Evolutionary conservation across 23 tunicate species (phyloP).

Genomic region (Halocynthia aurantium): DNA sequence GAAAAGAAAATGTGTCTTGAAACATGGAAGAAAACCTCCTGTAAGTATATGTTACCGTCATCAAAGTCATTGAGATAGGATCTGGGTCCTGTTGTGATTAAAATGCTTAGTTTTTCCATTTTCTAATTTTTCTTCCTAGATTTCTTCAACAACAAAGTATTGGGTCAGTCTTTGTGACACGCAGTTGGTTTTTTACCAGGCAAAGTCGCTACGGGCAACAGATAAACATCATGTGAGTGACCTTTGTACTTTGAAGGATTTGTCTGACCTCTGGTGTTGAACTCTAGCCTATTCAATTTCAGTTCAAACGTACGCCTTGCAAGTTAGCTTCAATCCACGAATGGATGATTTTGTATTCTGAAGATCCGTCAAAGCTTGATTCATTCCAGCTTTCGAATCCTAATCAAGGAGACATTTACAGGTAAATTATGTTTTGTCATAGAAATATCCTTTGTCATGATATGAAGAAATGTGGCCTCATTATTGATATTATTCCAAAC

Average conservation of each 20-base stretch:
- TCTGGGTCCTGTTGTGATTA: not conserved
- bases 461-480: no score
- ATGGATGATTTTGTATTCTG: conserved; percentile 73
- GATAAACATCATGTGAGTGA: conserved; percentile 62
- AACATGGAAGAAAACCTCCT: conserved; percentile 69
- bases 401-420: conserved; percentile 65
- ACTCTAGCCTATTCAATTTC: not conserved
- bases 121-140: conserved; percentile 16
- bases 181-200: conserved; percentile 47
- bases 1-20: conserved; percentile 58
- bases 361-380: conserved; percentile 37
- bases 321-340: conserved; percentile 47
- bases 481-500: no score
- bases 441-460: no score
- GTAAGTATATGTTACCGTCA: conserved; percentile 23
- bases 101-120: not conserved
- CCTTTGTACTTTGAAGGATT: not conserved
- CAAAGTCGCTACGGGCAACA: conserved; percentile 33
- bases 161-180: conserved; percentile 60
- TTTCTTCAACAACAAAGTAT: conserved; percentile 64
- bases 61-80: no score
- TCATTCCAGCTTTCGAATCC: conserved; percentile 80
- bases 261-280: not conserved
- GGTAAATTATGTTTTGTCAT: not conserved
- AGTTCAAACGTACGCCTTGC: conserved; percentile 84